A percentile compares a stretch with the other conserved stretches of the same genome.
These are phyloP conservation scores for Plagodis dolabraria DNA, from an alignment of 2,888 invertebrate genomes.

Conservation along the genomic window DNA sequence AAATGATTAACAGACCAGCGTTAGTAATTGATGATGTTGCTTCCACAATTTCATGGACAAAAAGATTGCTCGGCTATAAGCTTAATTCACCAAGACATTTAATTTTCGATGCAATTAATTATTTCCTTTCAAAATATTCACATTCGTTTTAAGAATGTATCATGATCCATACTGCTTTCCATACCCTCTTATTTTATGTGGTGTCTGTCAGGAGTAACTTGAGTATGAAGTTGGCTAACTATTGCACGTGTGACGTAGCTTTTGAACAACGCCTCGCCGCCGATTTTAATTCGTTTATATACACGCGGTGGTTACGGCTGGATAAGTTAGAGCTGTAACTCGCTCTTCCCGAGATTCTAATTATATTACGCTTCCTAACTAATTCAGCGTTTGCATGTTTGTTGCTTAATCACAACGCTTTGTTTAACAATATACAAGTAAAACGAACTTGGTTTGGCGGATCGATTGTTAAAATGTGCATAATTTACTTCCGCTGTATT, in stretches of 20 bases:
- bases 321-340: slow-evolving; percentile 37
- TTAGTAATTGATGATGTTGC: too few relatives aligned
- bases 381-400: slow-evolving; percentile 30
- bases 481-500: too few relatives aligned
- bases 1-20: too few relatives aligned
- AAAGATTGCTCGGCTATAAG: too few relatives aligned
- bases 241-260: slow-evolving; percentile 54
- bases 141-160: too few relatives aligned
- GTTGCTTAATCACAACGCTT: slow-evolving; percentile 27
- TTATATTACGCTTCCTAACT: slow-evolving; percentile 30
- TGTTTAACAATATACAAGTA: slow-evolving; percentile 11
- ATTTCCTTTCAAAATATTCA: too few relatives aligned
- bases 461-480: slow-evolving; percentile 1
- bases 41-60: too few relatives aligned
- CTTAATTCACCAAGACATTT: too few relatives aligned
- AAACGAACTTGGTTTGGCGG: slow-evolving; percentile 7
- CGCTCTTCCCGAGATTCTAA: slow-evolving; percentile 19
- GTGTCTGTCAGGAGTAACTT: slow-evolving; percentile 49
- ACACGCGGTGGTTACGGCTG: slow-evolving; percentile 35
- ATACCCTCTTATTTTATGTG: neutral
- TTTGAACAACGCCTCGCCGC: slow-evolving; percentile 46
- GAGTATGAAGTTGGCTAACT: slow-evolving; percentile 51
- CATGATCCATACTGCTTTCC: slow-evolving; percentile 14
- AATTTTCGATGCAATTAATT: too few relatives aligned
- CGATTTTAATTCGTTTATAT: slow-evolving; percentile 56